Percentiles rank a stretch among this genome's conserved stretches.
phyloP scores from a whole-genome alignment of 2,888 invertebrate genomes.

The Drosophila aldrichi region DNA sequence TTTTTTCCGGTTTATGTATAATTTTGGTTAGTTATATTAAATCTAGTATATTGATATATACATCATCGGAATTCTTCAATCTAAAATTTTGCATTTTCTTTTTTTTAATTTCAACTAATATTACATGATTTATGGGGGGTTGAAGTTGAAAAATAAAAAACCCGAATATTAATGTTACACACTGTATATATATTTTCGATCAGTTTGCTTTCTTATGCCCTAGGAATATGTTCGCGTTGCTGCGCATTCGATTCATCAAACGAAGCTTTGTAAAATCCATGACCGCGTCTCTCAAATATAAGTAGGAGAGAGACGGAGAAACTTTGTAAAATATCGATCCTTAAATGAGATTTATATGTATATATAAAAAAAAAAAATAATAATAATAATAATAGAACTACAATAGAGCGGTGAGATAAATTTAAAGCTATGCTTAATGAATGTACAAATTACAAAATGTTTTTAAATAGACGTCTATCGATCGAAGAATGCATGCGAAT shows the following conservation, averaged over 20 bases:
- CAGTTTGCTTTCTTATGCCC: constrained; percentile 27
- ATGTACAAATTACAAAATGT: constrained; percentile 44
- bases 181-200: constrained; percentile 26
- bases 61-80: no score
- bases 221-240: constrained; percentile 47
- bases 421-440: constrained; percentile 41
- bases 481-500: constrained; percentile 23
- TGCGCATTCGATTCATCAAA: constrained; percentile 21
- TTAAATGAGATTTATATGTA: constrained; percentile 25
- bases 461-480: constrained; percentile 12
- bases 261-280: constrained; percentile 8
- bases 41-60: no score
- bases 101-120: no score
- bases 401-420: constrained; percentile 8
- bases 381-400: background rate
- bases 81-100: no score
- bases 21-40: no score
- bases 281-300: constrained; percentile 5
- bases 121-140: no score
- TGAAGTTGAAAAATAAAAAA: no score
- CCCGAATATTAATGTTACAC: no score
- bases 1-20: no score
- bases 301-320: constrained; percentile 13
- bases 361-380: constrained; percentile 11
- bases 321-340: constrained; percentile 33